Conservation (phyloP, 2,113 vertebrate species). For the Sminthopsis crassicaudata region DNA sequence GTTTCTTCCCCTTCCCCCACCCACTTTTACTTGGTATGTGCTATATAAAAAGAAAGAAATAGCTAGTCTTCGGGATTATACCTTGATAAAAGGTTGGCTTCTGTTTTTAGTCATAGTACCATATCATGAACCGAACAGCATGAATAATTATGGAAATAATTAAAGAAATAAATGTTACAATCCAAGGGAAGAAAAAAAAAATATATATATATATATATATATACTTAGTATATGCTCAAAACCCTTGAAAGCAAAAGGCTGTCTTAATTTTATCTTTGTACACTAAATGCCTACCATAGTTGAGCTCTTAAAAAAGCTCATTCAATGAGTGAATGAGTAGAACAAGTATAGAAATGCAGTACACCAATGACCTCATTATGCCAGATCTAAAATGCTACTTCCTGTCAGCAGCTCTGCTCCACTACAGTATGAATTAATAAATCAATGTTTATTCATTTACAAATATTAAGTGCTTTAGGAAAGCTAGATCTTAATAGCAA, state of each 20-base stretch:
- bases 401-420: conserved; percentile 8
- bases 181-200: conserved; percentile 33
- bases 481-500: background rate
- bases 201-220: background rate
- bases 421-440: conserved; percentile 8
- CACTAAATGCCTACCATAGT: background rate
- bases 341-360: background rate
- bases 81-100: background rate
- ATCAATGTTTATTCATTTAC: conserved; percentile 32
- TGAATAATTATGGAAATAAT: conserved; percentile 61
- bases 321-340: background rate
- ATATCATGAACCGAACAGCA: conserved; percentile 19
- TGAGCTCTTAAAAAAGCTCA: background rate
- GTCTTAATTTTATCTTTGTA: background rate
- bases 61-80: background rate
- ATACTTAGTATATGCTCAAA: background rate
- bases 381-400: conserved; percentile 14
- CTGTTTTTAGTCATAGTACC: conserved; percentile 18
- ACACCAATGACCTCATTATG: background rate
- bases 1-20: background rate
- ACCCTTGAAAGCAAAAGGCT: background rate
- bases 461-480: conserved; percentile 35
- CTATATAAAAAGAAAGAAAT: fast-evolving
- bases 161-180: conserved; percentile 40
- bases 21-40: background rate